Evolutionary conservation across 2,797 vertebrate genomes (phyloP), one percentile per base, ranked within the genome.

Genomic region (Clarias laeviceps): DNA sequence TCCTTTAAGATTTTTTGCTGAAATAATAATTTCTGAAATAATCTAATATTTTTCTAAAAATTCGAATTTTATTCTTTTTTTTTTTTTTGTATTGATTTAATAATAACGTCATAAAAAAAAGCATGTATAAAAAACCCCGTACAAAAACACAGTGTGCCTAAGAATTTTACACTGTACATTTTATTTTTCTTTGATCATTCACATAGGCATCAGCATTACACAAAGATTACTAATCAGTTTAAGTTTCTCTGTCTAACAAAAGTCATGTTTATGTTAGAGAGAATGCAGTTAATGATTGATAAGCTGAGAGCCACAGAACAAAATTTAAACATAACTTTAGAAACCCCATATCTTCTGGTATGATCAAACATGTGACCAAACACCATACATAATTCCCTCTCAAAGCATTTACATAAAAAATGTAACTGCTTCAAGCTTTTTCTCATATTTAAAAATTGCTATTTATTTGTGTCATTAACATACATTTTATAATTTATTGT

Each of bases 251-350:
- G 24, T 5, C 54, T 24, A 34, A 24, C 27, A 66, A 24, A 85
- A 57, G 40, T 37, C 20, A 3, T 85, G 84, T 85, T 66, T 76
- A 50, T 62, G 64, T 78, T 34, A 24, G n/a, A 45, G 34, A 20
- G 62, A 11, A 40, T 32, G 37, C 45, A 56, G 82, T 86, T 79
- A 86, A 86, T 86, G 40, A 86, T 80, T 86, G 59, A 82, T 45
- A 27, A 32, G 65, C 29, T 57, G 29, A 50, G 59, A 72, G 12
- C 85, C 64, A 45, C 40, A 56, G 11, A 64, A 2, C 56, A 54
- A 22, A 45, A 32, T 80, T 27, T 73, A 72, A 50, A 3, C 80
- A 32, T 45, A 40, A 18, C 32, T 40, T 29, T 7, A 50, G 70
- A 69, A 79, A 59, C 4, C 37, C 5, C 50, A 12, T 17, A 22